Conservation (phyloP, 2,888 invertebrate species). For the Abscondita cerata region DNA sequence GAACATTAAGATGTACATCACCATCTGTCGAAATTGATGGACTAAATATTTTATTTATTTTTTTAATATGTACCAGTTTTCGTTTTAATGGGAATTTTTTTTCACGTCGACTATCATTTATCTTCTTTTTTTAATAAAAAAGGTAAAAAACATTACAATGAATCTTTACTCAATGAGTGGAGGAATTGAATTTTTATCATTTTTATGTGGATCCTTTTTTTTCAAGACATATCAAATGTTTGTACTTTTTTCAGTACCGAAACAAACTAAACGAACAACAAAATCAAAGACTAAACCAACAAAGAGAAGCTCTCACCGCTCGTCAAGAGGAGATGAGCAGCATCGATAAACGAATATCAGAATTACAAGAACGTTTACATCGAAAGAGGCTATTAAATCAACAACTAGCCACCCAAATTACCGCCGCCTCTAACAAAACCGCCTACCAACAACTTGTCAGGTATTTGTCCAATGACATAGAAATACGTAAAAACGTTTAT, state of each 20-base stretch:
- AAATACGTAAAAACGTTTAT: not conserved
- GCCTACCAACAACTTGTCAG: slow-evolving; percentile 58
- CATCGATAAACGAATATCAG: slow-evolving; percentile 92
- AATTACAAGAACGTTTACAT: slow-evolving; percentile 89
- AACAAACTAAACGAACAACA: slow-evolving; percentile 96
- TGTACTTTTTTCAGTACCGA: slow-evolving; percentile 78
- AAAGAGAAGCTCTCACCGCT: slow-evolving; percentile 86
- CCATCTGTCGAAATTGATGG: no score
- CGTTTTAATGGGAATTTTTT: no score
- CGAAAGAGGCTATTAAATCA: slow-evolving; percentile 86
- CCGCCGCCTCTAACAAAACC: slow-evolving; percentile 58
- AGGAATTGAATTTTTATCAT: no score
- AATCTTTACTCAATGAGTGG: no score
- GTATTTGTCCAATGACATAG: slow-evolving; percentile 40
- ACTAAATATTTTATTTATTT: no score
- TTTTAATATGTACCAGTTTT: no score
- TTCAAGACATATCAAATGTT: no score
- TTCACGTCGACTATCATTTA: no score
- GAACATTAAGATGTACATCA: no score
- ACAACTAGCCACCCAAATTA: slow-evolving; percentile 70
- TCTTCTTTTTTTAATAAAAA: no score
- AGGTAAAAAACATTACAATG: no score
- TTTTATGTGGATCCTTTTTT: no score
- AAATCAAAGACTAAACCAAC: slow-evolving; percentile 87
- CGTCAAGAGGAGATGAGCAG: slow-evolving; percentile 90